Base-by-base conservation (phyloP, 2,113 vertebrate species). In the Pelusios castaneus region DNA sequence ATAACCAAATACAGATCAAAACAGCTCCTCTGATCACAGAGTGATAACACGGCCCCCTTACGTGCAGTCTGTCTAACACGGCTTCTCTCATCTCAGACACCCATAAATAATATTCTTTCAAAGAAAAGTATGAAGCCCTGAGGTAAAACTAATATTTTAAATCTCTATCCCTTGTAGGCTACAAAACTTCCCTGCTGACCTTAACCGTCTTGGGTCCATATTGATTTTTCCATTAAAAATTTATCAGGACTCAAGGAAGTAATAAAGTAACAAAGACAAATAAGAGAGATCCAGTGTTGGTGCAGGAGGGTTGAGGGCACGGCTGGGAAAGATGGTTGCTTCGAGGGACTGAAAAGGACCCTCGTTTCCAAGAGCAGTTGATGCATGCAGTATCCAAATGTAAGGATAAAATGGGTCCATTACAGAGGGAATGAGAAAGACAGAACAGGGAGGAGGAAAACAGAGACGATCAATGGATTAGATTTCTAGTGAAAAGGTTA, bases 401-500 rank as follows among this genome's bases (percentile, higher is more conserved):
- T 45, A 31, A 58, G 58, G 45, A 21, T 51, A 41, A 60, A 78
- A 77, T 0, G 1, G 1, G 2, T 25, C 82, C 34, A 78, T 51
- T 49, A n/a, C 34, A 54, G 29, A n/a, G 21, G 41, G 21, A 86
- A 55, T 8, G 29, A 83, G 41, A 56, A 6, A 4, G 22, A 17
- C 70, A 24, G 14, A 87, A 89, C 47, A 55, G 60, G 82, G 75
- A 95, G 14, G 49, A 95, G 60, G 81, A 85, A 89, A 83, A 89
- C 76, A 84, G 89, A 95, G 80, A 91, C 91, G 88, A 83, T 58
- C 67, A 88, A 90, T 34, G 17, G 87, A 95, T 24, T 86, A 89
- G 90, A 87, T 94, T 97, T 86, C 91, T 45, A 80, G 93, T 77
- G 93, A 96, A 97, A 97, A 97, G 96, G 97, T 97, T 97, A 98